phyloP scores from a whole-genome alignment of 2,888 invertebrate genomes.

The Campaea margaritaria region DNA sequence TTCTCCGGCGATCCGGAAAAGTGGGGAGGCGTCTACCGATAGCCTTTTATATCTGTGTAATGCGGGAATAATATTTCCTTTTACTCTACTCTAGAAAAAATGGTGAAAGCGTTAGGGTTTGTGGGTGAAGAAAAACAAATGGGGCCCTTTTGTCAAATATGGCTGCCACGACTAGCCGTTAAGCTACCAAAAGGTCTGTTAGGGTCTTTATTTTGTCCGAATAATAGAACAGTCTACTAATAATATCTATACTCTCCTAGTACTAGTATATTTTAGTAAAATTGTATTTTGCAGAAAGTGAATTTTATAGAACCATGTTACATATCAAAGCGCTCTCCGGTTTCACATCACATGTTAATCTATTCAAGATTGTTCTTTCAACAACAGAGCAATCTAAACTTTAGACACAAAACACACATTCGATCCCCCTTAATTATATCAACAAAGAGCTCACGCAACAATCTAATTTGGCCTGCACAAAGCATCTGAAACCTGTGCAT shows the following conservation, averaged over 20 bases:
- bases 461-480: slow-evolving; percentile 57
- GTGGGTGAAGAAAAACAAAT: slow-evolving; percentile 8
- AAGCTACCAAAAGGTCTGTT: no score
- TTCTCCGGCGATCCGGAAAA: slow-evolving; percentile 62
- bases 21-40: slow-evolving; percentile 61
- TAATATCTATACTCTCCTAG: no score
- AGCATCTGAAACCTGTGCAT: slow-evolving; percentile 55
- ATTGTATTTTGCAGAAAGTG: no score
- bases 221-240: no score
- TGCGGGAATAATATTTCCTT: slow-evolving; percentile 63
- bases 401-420: slow-evolving; percentile 22
- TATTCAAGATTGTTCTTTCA: slow-evolving; percentile 22
- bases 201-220: no score
- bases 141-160: not conserved
- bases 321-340: not conserved
- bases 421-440: slow-evolving; percentile 40
- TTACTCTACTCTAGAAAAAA: slow-evolving; percentile 47
- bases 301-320: no score
- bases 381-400: slow-evolving; percentile 26
- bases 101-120: slow-evolving; percentile 34
- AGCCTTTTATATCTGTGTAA: slow-evolving; percentile 67
- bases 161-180: no score
- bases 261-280: no score
- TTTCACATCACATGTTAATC: slow-evolving; percentile 15
- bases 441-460: slow-evolving; percentile 52